A percentile compares a stretch with the other conserved stretches of the same genome.
These are phyloP conservation scores for Panagrolaimus sp. DNA, from an alignment of 1,140 invertebrate species.

Conservation along the genomic window DNA sequence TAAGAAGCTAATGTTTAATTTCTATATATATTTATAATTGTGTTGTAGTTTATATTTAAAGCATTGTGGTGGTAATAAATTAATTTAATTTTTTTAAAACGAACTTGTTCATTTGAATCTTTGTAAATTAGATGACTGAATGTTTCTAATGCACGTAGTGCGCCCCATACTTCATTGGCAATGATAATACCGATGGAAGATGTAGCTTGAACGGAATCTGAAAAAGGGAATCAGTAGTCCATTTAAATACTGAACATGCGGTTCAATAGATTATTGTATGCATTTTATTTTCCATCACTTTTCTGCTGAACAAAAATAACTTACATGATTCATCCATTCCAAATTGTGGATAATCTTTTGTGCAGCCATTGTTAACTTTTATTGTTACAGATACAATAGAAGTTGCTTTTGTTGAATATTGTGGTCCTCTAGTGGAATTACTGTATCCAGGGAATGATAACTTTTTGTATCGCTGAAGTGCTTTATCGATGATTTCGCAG, in stretches of 20 bases:
- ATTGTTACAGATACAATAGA: not conserved
- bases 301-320: no score
- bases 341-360: not conserved
- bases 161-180: slow-evolving; percentile 46
- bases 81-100: not conserved
- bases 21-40: not conserved
- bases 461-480: not conserved
- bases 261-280: no score
- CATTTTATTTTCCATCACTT: no score
- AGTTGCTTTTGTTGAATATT: no score
- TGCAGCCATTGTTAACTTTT: not conserved
- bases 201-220: not conserved
- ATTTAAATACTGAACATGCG: no score
- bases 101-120: not conserved
- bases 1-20: no score
- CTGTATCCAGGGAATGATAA: not conserved
- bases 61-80: not conserved
- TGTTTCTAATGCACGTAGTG: slow-evolving; percentile 50
- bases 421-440: no score
- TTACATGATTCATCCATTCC: slow-evolving; percentile 7
- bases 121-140: slow-evolving; percentile 54
- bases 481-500: not conserved
- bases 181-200: not conserved
- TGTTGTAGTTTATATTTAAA: not conserved
- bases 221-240: not conserved